A percentile compares a stretch with the other conserved stretches of the same genome.
These are phyloP conservation scores for Agrotis segetum DNA, from an alignment of 2,888 invertebrate genomes.

Conservation along the genomic window DNA sequence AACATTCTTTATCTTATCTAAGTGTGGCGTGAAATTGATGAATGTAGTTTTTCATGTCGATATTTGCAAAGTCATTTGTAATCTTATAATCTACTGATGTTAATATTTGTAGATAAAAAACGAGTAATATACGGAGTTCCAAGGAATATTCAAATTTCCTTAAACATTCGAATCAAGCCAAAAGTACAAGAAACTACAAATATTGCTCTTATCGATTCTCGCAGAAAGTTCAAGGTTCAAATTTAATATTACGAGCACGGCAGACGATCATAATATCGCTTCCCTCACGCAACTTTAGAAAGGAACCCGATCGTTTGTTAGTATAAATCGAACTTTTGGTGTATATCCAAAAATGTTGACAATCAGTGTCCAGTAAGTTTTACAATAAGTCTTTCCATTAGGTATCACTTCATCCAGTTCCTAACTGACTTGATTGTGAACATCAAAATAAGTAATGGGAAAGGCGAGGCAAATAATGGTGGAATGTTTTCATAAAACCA, in stretches of 20 bases:
- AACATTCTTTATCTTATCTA: constrained; percentile 30
- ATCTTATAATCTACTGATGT: constrained; percentile 1
- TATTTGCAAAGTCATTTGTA: background rate
- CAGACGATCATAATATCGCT: background rate
- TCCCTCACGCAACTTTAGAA: background rate
- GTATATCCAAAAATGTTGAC: too few species aligned
- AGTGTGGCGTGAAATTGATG: background rate
- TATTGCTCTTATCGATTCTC: background rate
- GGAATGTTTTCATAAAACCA: too few species aligned
- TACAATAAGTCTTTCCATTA: too few species aligned
- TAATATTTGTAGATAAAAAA: background rate
- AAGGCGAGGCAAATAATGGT: too few species aligned
- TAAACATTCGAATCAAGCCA: background rate
- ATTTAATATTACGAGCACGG: background rate
- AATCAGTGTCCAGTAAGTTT: too few species aligned
- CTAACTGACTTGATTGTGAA: too few species aligned
- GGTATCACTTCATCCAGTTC: too few species aligned
- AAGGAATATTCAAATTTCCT: background rate
- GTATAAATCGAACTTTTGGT: too few species aligned
- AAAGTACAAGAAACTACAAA: too few species aligned
- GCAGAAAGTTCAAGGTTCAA: constrained; percentile 5
- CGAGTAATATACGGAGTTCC: too few species aligned
- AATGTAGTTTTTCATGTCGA: background rate
- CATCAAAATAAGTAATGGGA: too few species aligned
- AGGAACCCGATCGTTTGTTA: background rate